Percentiles rank a stretch among this genome's conserved stretches.
Conservation (phyloP, 2,113 vertebrate species). For the Mesocricetus auratus region DNA sequence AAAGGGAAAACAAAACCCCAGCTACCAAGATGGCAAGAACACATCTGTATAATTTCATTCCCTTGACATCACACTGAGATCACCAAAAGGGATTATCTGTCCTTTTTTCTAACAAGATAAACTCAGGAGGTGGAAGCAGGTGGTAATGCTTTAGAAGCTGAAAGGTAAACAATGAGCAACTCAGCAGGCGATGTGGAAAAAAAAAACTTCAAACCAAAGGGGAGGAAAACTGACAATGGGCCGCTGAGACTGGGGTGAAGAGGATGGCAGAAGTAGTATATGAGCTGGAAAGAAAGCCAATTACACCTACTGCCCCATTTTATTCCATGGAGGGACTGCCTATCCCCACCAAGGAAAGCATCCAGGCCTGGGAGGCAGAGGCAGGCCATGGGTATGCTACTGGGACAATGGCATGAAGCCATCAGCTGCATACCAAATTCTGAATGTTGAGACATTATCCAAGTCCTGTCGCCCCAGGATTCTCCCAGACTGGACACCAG, state of each 20-base stretch:
- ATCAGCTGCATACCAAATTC: neutral
- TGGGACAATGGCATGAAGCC: neutral
- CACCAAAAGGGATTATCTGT: neutral
- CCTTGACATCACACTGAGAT: conserved; percentile 5
- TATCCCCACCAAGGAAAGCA: neutral
- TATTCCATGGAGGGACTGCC: neutral
- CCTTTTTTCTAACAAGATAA: neutral
- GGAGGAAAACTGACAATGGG: neutral
- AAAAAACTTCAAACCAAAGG: neutral
- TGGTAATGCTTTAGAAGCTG: neutral
- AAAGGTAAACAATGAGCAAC: conserved; percentile 31
- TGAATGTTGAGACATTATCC: neutral
- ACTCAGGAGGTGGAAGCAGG: neutral
- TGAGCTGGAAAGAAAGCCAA: neutral
- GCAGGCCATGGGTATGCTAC: neutral
- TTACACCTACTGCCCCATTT: neutral
- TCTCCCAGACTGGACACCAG: neutral
- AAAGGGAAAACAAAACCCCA: conserved; percentile 1
- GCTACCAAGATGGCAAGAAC: neutral
- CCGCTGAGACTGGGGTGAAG: neutral
- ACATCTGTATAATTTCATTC: conserved; percentile 3
- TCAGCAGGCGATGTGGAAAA: neutral
- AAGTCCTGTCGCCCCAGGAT: neutral
- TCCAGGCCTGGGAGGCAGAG: neutral
- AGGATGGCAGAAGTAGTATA: neutral